Evolutionary conservation across 2,113 vertebrate genomes (phyloP).

Genomic region (Apaloderma vittatum): DNA sequence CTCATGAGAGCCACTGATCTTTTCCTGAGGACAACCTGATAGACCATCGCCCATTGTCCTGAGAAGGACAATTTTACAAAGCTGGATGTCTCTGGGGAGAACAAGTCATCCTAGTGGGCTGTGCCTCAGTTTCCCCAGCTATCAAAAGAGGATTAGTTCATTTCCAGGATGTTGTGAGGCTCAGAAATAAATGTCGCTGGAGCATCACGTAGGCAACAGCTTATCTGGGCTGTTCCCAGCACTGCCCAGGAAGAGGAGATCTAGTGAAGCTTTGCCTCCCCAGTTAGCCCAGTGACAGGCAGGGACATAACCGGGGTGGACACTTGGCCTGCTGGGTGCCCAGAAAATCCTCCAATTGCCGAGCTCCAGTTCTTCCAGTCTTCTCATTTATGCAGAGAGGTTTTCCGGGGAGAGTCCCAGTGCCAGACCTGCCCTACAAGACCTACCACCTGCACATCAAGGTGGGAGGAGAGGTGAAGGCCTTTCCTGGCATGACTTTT

Average conservation of each 20-base stretch:
- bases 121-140: conserved; percentile 8
- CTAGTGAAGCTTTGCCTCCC: background rate
- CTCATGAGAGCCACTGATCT: background rate
- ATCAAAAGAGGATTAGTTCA: background rate
- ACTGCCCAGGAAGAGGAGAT: background rate
- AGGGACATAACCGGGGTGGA: background rate
- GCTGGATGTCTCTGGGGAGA: background rate
- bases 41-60: background rate
- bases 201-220: background rate
- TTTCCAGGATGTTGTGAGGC: background rate
- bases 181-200: background rate
- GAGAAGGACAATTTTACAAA: background rate
- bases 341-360: background rate
- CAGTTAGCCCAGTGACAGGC: background rate
- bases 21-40: background rate
- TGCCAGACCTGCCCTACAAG: background rate
- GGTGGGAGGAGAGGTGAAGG: background rate
- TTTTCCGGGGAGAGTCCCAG: background rate
- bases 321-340: fast-evolving
- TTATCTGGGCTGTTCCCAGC: background rate
- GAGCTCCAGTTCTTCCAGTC: background rate
- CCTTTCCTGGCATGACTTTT: background rate
- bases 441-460: fast-evolving
- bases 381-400: background rate
- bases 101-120: background rate